phyloP scores from a whole-genome alignment of 2,888 invertebrate genomes.

The Stenichneumon culpator region DNA sequence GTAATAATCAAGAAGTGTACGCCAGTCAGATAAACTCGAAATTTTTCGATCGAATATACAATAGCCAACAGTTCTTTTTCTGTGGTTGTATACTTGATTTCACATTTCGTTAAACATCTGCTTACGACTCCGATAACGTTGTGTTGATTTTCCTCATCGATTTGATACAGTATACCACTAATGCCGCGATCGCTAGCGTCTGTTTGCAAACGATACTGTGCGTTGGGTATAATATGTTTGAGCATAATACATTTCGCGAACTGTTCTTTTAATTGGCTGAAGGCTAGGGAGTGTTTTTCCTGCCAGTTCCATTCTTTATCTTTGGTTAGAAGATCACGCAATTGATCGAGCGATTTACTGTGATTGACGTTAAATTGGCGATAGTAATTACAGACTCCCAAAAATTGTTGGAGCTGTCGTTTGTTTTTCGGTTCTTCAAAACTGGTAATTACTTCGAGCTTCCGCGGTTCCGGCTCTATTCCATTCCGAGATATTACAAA shows the following conservation, averaged over 20 bases:
- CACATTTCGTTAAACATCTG: constrained; percentile 59
- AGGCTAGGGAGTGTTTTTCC: background rate
- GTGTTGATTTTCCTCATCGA: constrained; percentile 25
- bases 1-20: too few species aligned
- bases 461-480: background rate
- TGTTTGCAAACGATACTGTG: background rate
- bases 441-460: background rate
- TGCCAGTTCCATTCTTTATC: background rate
- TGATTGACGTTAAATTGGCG: background rate
- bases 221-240: constrained; percentile 18
- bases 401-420: background rate
- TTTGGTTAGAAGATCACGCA: constrained; percentile 22
- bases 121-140: constrained; percentile 70
- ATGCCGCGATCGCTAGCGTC: constrained; percentile 50
- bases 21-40: too few species aligned
- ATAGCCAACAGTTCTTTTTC: too few species aligned
- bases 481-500: background rate
- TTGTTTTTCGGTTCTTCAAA: background rate
- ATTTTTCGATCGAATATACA: too few species aligned
- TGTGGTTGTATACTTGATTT: background rate
- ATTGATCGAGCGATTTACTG: background rate
- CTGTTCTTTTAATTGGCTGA: background rate
- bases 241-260: background rate
- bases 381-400: too few species aligned
- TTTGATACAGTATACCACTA: constrained; percentile 63